Conservation (phyloP, 2,113 vertebrate genomes). For the Geococcyx californianus region DNA sequence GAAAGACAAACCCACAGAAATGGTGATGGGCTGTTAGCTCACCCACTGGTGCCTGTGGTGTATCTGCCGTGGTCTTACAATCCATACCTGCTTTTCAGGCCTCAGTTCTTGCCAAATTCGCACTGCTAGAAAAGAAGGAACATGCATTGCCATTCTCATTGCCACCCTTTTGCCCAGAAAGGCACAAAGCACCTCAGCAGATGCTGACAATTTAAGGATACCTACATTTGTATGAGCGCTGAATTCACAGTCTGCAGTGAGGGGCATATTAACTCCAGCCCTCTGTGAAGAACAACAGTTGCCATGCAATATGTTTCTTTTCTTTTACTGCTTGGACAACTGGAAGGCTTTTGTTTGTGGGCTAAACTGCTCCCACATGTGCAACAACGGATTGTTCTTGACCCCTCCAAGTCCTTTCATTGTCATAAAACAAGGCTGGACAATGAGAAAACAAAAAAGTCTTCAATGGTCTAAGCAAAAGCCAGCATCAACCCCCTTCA, state of each 20-base stretch:
- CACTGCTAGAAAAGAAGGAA: not conserved
- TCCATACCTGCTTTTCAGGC: fast-evolving
- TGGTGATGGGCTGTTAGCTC: not conserved
- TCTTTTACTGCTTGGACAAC: not conserved
- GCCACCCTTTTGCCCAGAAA: not conserved
- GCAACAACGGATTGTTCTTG: not conserved
- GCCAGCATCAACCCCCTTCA: not conserved
- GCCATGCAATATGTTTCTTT: not conserved
- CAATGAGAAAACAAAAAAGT: not conserved
- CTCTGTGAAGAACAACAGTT: not conserved
- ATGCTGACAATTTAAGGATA: not conserved
- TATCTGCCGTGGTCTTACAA: not conserved
- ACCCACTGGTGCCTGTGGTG: not conserved
- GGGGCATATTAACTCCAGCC: not conserved
- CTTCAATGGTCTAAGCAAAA: not conserved
- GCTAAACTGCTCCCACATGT: not conserved
- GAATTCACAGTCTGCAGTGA: not conserved
- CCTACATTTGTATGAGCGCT: not conserved
- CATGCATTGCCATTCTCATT: not conserved
- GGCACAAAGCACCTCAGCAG: not conserved
- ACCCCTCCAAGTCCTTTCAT: not conserved
- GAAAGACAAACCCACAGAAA: not conserved
- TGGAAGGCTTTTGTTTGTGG: not conserved
- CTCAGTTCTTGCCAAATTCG: not conserved
- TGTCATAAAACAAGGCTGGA: not conserved